Evolutionary conservation across 2,888 invertebrate genomes (phyloP).

Genomic region (Tillus elongatus): DNA sequence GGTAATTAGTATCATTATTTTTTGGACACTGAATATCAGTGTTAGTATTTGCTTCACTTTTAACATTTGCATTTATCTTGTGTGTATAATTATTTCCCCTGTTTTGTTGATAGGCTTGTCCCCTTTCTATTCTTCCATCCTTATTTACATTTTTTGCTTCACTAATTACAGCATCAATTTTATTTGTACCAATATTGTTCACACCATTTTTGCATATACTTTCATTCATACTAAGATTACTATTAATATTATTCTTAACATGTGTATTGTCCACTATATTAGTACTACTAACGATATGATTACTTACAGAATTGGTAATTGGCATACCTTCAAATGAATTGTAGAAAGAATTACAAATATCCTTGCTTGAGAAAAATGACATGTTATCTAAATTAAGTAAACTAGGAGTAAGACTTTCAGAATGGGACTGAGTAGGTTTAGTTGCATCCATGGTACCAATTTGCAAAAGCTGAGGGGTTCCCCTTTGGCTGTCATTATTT

Average conservation of each 20-base stretch:
- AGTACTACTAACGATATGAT: conserved; percentile 2
- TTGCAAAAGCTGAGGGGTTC: conserved; percentile 42
- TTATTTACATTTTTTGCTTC: too few relatives aligned
- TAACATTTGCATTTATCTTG: too few relatives aligned
- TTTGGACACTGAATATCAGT: too few relatives aligned
- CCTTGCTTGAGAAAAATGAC: conserved; percentile 36
- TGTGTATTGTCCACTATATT: background rate
- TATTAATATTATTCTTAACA: background rate
- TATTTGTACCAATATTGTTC: too few relatives aligned
- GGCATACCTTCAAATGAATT: conserved; percentile 10
- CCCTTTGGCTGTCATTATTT: conserved; percentile 41
- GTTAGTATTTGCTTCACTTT: too few relatives aligned
- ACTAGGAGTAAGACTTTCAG: conserved; percentile 34
- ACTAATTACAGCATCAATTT: too few relatives aligned
- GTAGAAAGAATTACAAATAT: conserved; percentile 29
- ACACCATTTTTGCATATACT: too few relatives aligned
- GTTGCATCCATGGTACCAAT: conserved; percentile 41
- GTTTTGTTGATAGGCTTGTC: too few relatives aligned
- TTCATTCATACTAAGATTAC: too few relatives aligned
- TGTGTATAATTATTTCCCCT: too few relatives aligned
- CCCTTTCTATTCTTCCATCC: too few relatives aligned
- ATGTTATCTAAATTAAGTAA: conserved; percentile 38
- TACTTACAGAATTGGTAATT: conserved; percentile 7
- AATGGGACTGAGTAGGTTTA: conserved; percentile 34
- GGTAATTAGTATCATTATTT: too few relatives aligned